Conservation (phyloP, 2,888 invertebrate species). For the Isoperla grammatica region DNA sequence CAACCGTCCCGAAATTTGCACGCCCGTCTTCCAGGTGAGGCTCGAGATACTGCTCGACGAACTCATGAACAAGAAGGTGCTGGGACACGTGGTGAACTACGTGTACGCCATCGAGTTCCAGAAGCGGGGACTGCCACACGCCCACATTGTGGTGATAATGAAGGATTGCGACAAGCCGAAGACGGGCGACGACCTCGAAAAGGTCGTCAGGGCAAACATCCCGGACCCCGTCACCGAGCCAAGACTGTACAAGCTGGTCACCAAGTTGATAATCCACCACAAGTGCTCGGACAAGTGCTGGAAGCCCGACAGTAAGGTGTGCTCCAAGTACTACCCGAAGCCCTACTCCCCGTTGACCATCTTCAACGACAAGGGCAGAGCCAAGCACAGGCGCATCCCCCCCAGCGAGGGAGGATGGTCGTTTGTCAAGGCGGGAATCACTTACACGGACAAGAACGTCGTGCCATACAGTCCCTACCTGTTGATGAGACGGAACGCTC, state of each 20-base stretch:
- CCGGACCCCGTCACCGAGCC: slow-evolving; percentile 22
- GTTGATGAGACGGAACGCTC: too few relatives aligned
- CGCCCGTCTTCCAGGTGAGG: slow-evolving; percentile 30
- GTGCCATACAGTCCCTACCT: too few relatives aligned
- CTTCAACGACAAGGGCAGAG: too few relatives aligned
- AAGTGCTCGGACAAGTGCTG: too few relatives aligned
- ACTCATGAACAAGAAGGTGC: slow-evolving; percentile 24
- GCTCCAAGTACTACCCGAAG: too few relatives aligned
- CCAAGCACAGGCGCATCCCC: too few relatives aligned
- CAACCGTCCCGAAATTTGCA: slow-evolving; percentile 29
- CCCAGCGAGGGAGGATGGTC: too few relatives aligned
- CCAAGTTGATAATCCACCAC: slow-evolving; percentile 32
- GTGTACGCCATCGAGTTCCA: slow-evolving; percentile 37
- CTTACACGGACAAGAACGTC: too few relatives aligned
- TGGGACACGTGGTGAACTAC: slow-evolving; percentile 29
- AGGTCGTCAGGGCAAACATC: slow-evolving; percentile 20
- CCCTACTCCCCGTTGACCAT: too few relatives aligned
- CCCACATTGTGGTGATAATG: slow-evolving; percentile 33
- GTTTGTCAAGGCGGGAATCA: too few relatives aligned
- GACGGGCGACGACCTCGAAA: slow-evolving; percentile 29
- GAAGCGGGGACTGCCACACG: slow-evolving; percentile 36
- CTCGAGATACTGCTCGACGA: slow-evolving; percentile 26
- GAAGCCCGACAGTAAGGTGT: too few relatives aligned
- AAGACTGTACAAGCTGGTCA: slow-evolving; percentile 28
- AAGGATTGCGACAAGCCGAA: slow-evolving; percentile 34